phyloP scores from a whole-genome alignment of 2,797 vertebrate genomes.

The Sebastes taczanowskii region DNA sequence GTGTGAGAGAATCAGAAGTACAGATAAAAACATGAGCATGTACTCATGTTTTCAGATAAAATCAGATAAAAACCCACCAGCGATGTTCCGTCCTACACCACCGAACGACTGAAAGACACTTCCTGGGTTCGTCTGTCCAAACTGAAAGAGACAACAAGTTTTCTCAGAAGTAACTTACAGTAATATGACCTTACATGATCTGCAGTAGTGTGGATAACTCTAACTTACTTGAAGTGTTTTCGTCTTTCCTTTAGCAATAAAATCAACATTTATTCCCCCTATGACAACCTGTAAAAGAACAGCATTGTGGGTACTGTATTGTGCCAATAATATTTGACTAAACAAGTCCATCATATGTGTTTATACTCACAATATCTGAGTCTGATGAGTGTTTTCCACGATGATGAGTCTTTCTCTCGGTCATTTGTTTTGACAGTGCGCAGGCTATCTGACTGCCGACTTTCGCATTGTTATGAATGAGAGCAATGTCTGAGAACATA shows the following conservation, averaged over 20 bases:
- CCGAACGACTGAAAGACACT: constrained; percentile 88
- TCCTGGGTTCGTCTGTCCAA: constrained; percentile 89
- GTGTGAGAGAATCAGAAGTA: background rate
- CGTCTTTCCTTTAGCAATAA: constrained; percentile 87
- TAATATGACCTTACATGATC: background rate
- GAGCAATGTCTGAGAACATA: constrained; percentile 84
- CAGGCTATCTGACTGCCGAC: constrained; percentile 90
- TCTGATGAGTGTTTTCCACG: constrained; percentile 21
- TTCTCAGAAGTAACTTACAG: constrained; percentile 11
- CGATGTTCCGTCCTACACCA: constrained; percentile 91
- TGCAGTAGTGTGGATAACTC: background rate
- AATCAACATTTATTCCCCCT: constrained; percentile 91
- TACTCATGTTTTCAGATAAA: too few species aligned
- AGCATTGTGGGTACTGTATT: background rate
- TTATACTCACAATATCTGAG: constrained; percentile 73
- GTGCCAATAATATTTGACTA: background rate
- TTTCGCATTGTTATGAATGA: constrained; percentile 90
- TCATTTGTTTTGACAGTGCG: constrained; percentile 77
- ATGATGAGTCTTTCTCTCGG: constrained; percentile 19
- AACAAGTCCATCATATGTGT: background rate
- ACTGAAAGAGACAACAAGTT: constrained; percentile 71
- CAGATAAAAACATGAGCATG: background rate
- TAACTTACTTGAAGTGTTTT: constrained; percentile 81
- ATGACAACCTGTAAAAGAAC: constrained; percentile 86
- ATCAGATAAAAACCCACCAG: constrained; percentile 79